These are phyloP conservation scores for Corvus hawaiiensis DNA, from an alignment of 2,113 vertebrate species.

Conservation along the genomic window DNA sequence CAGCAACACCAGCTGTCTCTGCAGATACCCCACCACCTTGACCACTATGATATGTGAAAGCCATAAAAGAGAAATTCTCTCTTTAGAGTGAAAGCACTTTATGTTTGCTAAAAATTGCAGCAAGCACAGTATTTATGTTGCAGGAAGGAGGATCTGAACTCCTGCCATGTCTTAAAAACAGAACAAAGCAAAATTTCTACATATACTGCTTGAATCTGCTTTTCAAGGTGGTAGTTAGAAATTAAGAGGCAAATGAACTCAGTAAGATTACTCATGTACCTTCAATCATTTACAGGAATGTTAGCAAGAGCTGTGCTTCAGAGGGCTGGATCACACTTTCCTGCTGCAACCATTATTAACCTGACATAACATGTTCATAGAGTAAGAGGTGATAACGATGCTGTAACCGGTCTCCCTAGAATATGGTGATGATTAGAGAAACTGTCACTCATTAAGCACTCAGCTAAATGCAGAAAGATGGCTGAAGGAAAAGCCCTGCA, in stretches of 20 bases:
- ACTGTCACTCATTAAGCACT: neutral
- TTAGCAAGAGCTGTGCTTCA: neutral
- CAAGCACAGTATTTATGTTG: neutral
- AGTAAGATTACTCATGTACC: neutral
- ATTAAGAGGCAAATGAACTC: neutral
- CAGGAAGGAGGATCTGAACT: neutral
- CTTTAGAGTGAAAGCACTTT: neutral
- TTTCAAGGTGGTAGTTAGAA: neutral
- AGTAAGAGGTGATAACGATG: neutral
- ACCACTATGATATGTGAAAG: neutral
- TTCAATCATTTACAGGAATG: slow-evolving; percentile 8
- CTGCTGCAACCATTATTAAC: slow-evolving; percentile 12
- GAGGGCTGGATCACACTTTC: neutral
- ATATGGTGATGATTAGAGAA: neutral
- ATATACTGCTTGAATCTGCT: neutral
- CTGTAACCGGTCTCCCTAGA: neutral
- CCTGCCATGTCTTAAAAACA: neutral
- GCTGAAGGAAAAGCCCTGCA: neutral
- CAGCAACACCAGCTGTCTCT: neutral
- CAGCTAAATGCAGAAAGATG: neutral
- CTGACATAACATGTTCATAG: neutral
- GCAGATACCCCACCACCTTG: neutral
- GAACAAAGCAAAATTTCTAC: neutral
- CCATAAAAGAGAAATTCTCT: neutral
- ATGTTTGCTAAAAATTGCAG: neutral